Base-by-base conservation (phyloP, 2,888 invertebrate species). In the Cerceris rybyensis region DNA sequence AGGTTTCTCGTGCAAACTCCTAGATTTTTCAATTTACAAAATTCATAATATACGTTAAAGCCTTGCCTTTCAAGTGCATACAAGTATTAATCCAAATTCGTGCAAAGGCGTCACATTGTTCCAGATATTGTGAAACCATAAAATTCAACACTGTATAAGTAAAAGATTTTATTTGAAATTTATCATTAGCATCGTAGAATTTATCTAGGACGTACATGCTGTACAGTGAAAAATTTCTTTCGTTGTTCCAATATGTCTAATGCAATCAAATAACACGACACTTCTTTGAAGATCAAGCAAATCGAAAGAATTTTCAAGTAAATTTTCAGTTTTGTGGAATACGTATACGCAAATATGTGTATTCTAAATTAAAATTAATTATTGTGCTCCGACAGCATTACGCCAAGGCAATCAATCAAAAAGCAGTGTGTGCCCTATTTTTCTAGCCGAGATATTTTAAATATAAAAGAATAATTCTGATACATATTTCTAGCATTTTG, bases 371-470 rank as follows among this genome's bases (percentile, higher is more conserved):
- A 41, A 70, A 55, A 75, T 58, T 61, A 66, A 54, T 71, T 74
- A 50, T 80, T 59, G 17, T 52, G 68, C 52, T 70, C 70, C 63
- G 69, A 75, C 52, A 54, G 70, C 63, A 63, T 78, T 83, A 71
- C 52, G 54, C 66, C 64, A 59, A 68, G 67, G 85, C 77, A 82
- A 80, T 78, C 67, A 84, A 77, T 77, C 74, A 75, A 80, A 82
- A 82, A 77, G 50, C 63, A 63, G 57, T 52, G 63, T 64, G 68
- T 66, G 75, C 68, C 70, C 73, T 84, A 84, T 84, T 84, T 84
- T 84, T 84, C 57, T 84, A 84, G 71, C 16, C 61, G 42, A 76
- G 43, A 68, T 84, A 84, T 84, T 84, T 84, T 84, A 73, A 84
- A 84, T 82, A 84, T 69, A 67, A 77, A 39, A 28, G 41, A 57